phyloP scores from a whole-genome alignment of 2,888 invertebrate species.

The Apodemia zela region DNA sequence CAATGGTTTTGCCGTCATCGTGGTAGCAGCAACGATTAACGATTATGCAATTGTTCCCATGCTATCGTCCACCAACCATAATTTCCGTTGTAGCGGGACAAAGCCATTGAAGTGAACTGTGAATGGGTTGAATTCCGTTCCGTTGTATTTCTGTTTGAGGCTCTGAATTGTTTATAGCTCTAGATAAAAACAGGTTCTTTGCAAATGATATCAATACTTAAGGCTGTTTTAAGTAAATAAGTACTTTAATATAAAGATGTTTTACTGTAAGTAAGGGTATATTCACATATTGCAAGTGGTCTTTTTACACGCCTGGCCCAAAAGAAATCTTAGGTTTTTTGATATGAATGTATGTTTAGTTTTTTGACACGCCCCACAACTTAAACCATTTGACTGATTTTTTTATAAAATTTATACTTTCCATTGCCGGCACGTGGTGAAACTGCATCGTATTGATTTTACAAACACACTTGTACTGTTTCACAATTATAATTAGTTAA shows the following conservation, averaged over 20 bases:
- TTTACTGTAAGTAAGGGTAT: not conserved
- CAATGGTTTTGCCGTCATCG: slow-evolving; percentile 17
- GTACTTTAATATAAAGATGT: not conserved
- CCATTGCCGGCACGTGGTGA: no score
- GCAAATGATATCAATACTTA: slow-evolving; percentile 7
- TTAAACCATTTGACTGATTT: no score
- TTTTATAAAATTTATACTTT: no score
- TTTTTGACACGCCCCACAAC: no score
- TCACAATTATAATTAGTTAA: no score
- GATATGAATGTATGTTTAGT: no score
- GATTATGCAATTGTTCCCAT: slow-evolving; percentile 40
- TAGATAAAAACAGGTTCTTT: slow-evolving; percentile 14
- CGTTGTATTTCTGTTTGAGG: slow-evolving; percentile 36
- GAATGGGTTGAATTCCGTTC: slow-evolving; percentile 51
- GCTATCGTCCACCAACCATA: slow-evolving; percentile 34
- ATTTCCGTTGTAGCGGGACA: slow-evolving; percentile 43
- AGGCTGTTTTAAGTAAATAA: slow-evolving; percentile 9
- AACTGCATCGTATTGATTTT: no score
- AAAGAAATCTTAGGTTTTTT: not conserved
- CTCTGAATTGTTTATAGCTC: slow-evolving; percentile 15
- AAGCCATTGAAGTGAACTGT: slow-evolving; percentile 39
- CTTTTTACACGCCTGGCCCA: not conserved
- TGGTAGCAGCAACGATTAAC: slow-evolving; percentile 24
- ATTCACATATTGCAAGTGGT: not conserved
- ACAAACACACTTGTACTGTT: no score